Base-by-base conservation (phyloP, 2,888 invertebrate species). In the Stomorhina lunata region DNA sequence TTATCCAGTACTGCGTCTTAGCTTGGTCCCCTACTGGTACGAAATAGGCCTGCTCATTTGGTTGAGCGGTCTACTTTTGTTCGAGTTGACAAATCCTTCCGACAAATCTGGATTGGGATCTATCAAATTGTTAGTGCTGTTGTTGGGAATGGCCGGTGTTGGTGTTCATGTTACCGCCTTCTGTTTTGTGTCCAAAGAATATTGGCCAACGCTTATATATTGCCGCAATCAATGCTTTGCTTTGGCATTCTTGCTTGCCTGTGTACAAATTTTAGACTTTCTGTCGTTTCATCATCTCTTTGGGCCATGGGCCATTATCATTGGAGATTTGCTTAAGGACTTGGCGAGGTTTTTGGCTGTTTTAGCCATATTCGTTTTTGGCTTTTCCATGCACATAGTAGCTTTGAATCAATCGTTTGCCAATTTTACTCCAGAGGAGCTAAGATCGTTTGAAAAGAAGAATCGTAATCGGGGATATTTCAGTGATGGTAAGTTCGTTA, bases 291-390 rank as follows among this genome's bases (percentile, higher is more conserved):
- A 99, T 92, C 98, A 99, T 92, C 93, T 99, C 20, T 99, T 99
- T 90, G 99, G 99, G 57, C 99, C 99, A 0, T 99, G 99, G 99
- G 99, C 99, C 34, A 99, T 99, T 89, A 99, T 99, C 90, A 99
- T 99, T 88, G 97, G 99, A 22, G 96, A 97, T 91, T 92, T 97
- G 73, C 95, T 97, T 94, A 97, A 97, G 91, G 98, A 98, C 91
- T 93, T 98, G 86, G 97, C 97, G n/a, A 93, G 98, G 89, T 99
- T 99, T 92, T 93, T 99, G 84, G 99, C 99, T 57, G 99, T 99
- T 25, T 92, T 99, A 89, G 96, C 97, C 34, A 98, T 99, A 91
- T 99, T 99, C 92, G 97, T 99, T 86, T 96, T 98, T 87, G 99
- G 99, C 80, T 99, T 99, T 92, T 99, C 99, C 1, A 96, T 99